These are phyloP conservation scores for Apamea monoglypha DNA, from an alignment of 2,888 invertebrate genomes.

Conservation along the genomic window DNA sequence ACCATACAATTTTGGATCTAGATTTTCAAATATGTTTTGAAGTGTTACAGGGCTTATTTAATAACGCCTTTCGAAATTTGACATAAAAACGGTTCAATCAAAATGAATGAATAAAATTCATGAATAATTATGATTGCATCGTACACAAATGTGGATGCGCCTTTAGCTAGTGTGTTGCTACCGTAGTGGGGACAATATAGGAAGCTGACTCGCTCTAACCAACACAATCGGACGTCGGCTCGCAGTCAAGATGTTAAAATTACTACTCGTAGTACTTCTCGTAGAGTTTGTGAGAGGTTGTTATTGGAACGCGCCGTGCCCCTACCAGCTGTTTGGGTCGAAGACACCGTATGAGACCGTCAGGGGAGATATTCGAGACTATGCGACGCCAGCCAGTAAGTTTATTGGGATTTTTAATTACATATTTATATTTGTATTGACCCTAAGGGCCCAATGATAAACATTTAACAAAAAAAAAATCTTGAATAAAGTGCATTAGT, in stretches of 20 bases:
- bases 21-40: too few species aligned
- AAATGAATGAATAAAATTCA: not conserved
- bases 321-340: conserved; percentile 76
- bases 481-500: not conserved
- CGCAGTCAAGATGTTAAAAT: conserved; percentile 45
- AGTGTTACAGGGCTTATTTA: not conserved
- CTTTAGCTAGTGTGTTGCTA: conserved; percentile 46
- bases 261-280: conserved; percentile 60
- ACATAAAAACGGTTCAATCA: not conserved
- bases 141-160: conserved; percentile 33
- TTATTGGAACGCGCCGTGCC: conserved; percentile 80
- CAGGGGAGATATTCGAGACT: conserved; percentile 83
- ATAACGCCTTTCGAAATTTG: not conserved
- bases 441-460: not conserved
- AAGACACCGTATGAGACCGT: conserved; percentile 83
- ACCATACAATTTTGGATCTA: not conserved
- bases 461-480: not conserved
- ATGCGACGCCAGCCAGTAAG: conserved; percentile 77
- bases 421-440: not conserved
- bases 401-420: conserved; percentile 30
- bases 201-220: conserved; percentile 25
- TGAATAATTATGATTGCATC: not conserved
- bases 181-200: conserved; percentile 64
- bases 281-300: conserved; percentile 68
- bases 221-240: conserved; percentile 53